A percentile compares a stretch with the other conserved stretches of the same genome.
phyloP scores from a whole-genome alignment of 35 echinoderm and acorn worm species.

The Heliocidaris erythrogramma region DNA sequence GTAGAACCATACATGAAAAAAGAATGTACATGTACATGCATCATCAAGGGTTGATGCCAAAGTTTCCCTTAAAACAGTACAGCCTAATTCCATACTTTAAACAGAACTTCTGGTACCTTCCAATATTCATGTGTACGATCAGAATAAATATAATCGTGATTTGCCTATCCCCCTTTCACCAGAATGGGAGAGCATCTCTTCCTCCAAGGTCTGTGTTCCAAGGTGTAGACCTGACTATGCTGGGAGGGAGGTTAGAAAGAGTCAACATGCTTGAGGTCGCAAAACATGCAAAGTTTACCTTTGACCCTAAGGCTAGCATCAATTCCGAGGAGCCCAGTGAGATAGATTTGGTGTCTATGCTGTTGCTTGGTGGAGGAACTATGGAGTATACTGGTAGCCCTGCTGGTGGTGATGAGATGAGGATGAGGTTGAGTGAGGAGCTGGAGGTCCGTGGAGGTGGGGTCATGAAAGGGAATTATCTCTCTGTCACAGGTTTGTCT shows the following conservation, averaged over 20 bases:
- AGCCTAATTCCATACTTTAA: no score
- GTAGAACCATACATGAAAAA: no score
- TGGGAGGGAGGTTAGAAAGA: conserved; percentile 51
- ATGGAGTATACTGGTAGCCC: conserved; percentile 65
- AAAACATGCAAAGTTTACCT: conserved; percentile 44
- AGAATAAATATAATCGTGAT: no score
- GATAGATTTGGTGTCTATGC: conserved; percentile 43
- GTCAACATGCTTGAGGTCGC: conserved; percentile 54
- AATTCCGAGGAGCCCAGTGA: conserved; percentile 67
- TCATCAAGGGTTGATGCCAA: no score
- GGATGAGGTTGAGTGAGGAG: conserved; percentile 36
- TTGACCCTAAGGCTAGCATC: conserved; percentile 63
- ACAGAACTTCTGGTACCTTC: no score
- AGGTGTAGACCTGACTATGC: conserved; percentile 54
- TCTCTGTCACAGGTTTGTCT: conserved; percentile 64
- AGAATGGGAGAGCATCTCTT: conserved; percentile 65
- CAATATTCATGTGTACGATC: no score
- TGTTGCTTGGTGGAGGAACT: conserved; percentile 61
- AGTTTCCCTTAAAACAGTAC: no score
- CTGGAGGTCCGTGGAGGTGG: conserved; percentile 68
- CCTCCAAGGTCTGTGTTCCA: conserved; percentile 58
- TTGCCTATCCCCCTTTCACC: neutral
- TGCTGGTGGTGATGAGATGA: conserved; percentile 41
- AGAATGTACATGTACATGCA: no score
- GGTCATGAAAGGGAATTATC: conserved; percentile 53